Evolutionary conservation across 2,113 vertebrate genomes (phyloP).

Genomic region (Orcinus orca): DNA sequence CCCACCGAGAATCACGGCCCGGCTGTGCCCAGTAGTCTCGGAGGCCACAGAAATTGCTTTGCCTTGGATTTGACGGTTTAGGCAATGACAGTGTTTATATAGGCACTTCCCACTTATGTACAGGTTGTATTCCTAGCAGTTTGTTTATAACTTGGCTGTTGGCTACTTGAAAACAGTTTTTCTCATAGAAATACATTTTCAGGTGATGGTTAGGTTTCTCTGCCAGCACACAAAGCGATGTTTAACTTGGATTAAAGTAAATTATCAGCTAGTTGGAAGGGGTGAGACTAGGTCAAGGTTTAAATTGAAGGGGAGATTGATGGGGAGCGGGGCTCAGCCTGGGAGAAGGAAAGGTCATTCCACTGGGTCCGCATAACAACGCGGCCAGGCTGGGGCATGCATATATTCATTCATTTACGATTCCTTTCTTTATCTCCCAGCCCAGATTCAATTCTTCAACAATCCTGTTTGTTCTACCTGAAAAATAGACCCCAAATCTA

Average conservation of each 20-base stretch:
- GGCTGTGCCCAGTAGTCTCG: not conserved
- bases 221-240: not conserved
- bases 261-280: not conserved
- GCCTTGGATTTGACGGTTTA: not conserved
- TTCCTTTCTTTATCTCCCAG: not conserved
- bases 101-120: not conserved
- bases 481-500: not conserved
- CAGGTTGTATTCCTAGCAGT: not conserved
- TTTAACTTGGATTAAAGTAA: not conserved
- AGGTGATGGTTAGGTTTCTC: not conserved
- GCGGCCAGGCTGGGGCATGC: no score
- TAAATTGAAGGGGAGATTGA: not conserved
- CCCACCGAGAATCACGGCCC: not conserved
- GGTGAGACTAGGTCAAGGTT: not conserved
- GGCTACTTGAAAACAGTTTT: not conserved
- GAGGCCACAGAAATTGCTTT: not conserved
- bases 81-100: not conserved
- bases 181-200: not conserved
- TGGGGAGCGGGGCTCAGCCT: not conserved
- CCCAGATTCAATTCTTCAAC: not conserved
- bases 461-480: not conserved
- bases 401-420: not conserved
- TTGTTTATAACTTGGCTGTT: conserved; percentile 9
- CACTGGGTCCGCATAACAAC: not conserved
- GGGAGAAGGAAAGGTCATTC: not conserved